A percentile compares a stretch with the other conserved stretches of the same genome.
Evolutionary conservation across 2,113 vertebrate species (phyloP).

Genomic region (Oxygymnocypris stewartii): DNA sequence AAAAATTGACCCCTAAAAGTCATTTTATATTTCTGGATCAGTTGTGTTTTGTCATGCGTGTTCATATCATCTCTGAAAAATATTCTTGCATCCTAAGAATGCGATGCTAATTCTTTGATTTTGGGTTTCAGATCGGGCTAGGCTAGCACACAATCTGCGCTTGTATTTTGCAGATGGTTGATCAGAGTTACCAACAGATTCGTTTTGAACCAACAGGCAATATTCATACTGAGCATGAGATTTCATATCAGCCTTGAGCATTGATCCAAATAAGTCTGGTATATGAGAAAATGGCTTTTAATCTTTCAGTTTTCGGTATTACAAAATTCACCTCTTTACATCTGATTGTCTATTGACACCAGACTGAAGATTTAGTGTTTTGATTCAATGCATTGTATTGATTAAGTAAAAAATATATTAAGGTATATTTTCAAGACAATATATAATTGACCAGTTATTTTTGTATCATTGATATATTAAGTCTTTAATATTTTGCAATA

Average conservation of each 20-base stretch:
- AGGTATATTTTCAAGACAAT: neutral
- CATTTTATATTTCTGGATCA: neutral
- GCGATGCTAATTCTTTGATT: neutral
- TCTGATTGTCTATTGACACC: neutral
- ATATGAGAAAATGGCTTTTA: neutral
- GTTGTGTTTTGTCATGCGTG: neutral
- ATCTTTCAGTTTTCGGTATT: neutral
- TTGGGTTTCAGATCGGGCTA: neutral
- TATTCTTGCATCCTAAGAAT: neutral
- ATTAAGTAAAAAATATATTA: neutral
- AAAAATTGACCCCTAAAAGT: neutral
- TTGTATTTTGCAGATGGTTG: slow-evolving; percentile 66
- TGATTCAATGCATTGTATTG: neutral
- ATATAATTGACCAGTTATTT: neutral
- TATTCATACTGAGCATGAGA: neutral
- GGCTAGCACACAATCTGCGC: slow-evolving; percentile 57
- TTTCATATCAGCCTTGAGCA: slow-evolving; percentile 9
- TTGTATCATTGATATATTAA: no score
- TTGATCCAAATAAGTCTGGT: slow-evolving; percentile 4
- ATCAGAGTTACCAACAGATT: slow-evolving; percentile 62
- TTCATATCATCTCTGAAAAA: neutral
- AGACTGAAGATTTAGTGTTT: neutral
- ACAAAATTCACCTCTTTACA: neutral
- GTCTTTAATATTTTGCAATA: no score
- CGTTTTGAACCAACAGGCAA: slow-evolving; percentile 63